phyloP scores from a whole-genome alignment of 2,113 vertebrate genomes.

The Empidonax traillii region DNA sequence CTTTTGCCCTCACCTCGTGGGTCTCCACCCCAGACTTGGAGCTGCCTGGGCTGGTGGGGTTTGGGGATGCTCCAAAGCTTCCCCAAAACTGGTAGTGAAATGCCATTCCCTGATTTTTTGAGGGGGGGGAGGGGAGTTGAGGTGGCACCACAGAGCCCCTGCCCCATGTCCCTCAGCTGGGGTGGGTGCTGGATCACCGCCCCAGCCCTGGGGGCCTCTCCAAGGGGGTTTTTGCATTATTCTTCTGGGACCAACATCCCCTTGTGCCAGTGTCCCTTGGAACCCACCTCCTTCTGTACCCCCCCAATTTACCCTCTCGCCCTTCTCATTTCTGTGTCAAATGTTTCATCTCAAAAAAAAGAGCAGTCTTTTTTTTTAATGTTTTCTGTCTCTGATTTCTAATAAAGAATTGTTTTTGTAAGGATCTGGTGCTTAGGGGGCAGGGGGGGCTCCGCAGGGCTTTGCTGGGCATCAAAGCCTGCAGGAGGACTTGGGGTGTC shows the following conservation, averaged over 20 bases:
- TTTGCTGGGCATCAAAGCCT: not conserved
- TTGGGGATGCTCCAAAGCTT: not conserved
- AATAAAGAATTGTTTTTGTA: slow-evolving; percentile 7
- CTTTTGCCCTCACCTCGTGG: accelerated
- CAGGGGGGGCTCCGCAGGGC: too few species aligned
- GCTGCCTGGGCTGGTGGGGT: not conserved
- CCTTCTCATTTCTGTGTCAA: not conserved
- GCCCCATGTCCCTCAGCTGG: not conserved
- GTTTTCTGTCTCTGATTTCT: not conserved
- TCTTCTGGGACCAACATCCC: not conserved
- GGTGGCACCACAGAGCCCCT: not conserved
- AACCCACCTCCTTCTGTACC: not conserved
- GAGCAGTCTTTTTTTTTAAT: not conserved
- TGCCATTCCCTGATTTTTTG: not conserved
- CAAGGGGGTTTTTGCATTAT: not conserved
- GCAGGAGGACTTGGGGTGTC: accelerated
- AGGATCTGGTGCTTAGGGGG: not conserved
- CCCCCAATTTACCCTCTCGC: not conserved
- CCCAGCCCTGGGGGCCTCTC: not conserved
- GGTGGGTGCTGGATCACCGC: slow-evolving; percentile 13
- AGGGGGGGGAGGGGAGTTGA: accelerated
- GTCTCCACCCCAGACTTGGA: not conserved
- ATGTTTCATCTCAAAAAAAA: not conserved
- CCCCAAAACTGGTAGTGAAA: not conserved
- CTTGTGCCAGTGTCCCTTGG: accelerated